These are phyloP conservation scores for Hypsibius dujardini DNA, from an alignment of 1,140 invertebrate genomes.

Conservation along the genomic window DNA sequence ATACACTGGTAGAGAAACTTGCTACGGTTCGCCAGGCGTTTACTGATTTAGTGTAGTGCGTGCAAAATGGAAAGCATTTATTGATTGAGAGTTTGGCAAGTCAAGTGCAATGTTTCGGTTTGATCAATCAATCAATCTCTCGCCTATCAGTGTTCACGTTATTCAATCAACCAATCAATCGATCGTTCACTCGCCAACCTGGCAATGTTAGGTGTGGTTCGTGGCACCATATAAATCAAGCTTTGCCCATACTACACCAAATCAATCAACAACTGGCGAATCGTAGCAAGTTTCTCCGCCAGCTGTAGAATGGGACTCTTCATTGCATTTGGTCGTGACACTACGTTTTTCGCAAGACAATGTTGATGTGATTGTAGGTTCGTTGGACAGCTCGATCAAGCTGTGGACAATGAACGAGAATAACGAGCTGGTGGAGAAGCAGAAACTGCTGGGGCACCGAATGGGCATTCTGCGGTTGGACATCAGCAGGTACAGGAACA, in stretches of 20 bases:
- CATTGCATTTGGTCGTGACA: background rate
- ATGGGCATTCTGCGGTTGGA: constrained; percentile 15
- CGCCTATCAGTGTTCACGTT: too few relatives aligned
- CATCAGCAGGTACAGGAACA: background rate
- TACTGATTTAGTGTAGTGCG: too few relatives aligned
- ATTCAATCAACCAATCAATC: too few relatives aligned
- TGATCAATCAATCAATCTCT: too few relatives aligned
- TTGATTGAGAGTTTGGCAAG: background rate
- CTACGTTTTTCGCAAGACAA: too few relatives aligned
- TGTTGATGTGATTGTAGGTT: background rate
- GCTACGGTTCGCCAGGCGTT: too few relatives aligned
- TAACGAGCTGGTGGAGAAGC: background rate
- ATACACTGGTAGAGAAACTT: background rate
- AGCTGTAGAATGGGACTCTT: background rate
- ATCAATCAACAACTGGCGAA: background rate
- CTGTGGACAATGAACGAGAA: background rate
- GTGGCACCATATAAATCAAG: background rate
- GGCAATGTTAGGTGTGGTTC: too few relatives aligned
- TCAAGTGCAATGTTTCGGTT: too few relatives aligned
- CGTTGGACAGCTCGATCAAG: background rate
- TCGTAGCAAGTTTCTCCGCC: background rate
- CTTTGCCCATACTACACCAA: background rate
- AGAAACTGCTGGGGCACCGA: background rate
- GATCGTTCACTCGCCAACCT: too few relatives aligned
- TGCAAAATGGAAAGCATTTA: background rate